Evolutionary conservation across 2,113 vertebrate genomes (phyloP).

Genomic region (Nothobranchius furzeri): DNA sequence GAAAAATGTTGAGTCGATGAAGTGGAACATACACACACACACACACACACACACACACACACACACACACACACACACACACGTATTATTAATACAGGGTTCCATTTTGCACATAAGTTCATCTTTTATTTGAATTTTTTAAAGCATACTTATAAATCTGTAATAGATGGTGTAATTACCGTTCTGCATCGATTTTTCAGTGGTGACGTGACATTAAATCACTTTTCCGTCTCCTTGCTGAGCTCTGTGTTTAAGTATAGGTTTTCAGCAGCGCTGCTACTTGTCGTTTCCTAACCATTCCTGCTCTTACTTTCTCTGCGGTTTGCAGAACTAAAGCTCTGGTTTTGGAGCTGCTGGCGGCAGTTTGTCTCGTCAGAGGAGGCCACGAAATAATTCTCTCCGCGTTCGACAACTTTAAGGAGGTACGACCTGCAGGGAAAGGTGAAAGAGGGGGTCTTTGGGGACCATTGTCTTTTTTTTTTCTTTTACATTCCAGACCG

Average conservation of each 20-base stretch:
- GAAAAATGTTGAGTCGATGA: constrained; percentile 43
- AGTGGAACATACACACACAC: neutral
- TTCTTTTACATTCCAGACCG: constrained; percentile 24
- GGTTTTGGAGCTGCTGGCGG: constrained; percentile 94
- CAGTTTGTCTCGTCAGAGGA: constrained; percentile 94
- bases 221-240: constrained; percentile 2
- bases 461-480: constrained; percentile 32
- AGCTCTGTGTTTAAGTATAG: constrained; percentile 9
- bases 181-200: neutral
- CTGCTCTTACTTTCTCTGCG: constrained; percentile 26
- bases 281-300: constrained; percentile 33
- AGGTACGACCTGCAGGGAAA: constrained; percentile 78
- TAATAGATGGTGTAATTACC: neutral
- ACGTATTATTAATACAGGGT: too few relatives aligned
- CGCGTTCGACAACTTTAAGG: constrained; percentile 98
- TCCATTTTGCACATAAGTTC: too few relatives aligned
- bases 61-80: neutral
- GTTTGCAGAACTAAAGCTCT: constrained; percentile 93
- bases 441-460: constrained; percentile 11
- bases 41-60: neutral
- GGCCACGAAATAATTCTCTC: constrained; percentile 98
- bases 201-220: constrained; percentile 2
- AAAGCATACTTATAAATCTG: neutral
- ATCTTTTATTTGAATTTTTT: neutral
- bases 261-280: constrained; percentile 2